A percentile compares a stretch with the other conserved stretches of the same genome.
Conservation (phyloP, 2,113 vertebrate genomes). For the Pterocles gutturalis region DNA sequence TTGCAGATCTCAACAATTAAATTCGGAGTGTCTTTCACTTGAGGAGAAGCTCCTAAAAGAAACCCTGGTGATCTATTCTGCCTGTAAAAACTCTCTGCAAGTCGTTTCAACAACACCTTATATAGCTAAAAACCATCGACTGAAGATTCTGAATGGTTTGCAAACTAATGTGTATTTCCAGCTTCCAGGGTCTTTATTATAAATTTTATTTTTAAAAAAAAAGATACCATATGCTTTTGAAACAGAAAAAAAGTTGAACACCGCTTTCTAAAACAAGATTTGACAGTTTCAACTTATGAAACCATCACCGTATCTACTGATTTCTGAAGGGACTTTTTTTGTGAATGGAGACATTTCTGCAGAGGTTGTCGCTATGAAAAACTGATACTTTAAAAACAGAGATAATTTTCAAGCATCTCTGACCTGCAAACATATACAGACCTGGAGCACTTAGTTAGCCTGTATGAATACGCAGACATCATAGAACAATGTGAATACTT, state of each 20-base stretch:
- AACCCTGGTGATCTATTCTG: not conserved
- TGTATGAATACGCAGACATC: not conserved
- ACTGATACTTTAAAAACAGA: not conserved
- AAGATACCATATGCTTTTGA: not conserved
- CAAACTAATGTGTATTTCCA: not conserved
- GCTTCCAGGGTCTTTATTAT: not conserved
- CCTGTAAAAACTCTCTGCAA: not conserved
- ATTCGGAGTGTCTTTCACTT: not conserved
- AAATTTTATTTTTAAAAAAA: not conserved
- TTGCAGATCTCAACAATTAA: not conserved
- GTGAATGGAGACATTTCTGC: not conserved
- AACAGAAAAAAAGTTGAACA: not conserved
- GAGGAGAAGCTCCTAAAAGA: not conserved
- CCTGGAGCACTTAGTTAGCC: not conserved
- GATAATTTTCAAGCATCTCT: not conserved
- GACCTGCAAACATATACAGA: not conserved
- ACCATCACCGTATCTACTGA: not conserved
- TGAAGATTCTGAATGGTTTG: not conserved
- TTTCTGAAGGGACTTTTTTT: not conserved
- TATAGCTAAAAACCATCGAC: not conserved
- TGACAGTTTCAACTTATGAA: not conserved
- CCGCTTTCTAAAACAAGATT: not conserved
- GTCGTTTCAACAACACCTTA: not conserved
- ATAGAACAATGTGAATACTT: not conserved
- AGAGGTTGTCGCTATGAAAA: not conserved